phyloP scores from a whole-genome alignment of 2,797 vertebrate genomes.

The Sciurus carolinensis region DNA sequence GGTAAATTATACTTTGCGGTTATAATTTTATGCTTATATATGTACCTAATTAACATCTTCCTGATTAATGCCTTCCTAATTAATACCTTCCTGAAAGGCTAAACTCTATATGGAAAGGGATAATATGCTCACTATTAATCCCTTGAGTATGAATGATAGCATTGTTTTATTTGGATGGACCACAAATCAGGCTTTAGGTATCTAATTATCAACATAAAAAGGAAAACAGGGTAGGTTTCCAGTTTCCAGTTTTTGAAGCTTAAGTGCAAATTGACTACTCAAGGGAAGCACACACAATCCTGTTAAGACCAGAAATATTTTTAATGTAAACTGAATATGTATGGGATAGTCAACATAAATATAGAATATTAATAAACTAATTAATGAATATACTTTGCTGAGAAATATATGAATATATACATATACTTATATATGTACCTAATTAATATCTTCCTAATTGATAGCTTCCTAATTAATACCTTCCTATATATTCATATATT shows the following conservation, averaged over 20 bases:
- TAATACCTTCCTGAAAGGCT: neutral
- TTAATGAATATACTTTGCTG: neutral
- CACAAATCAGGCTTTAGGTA: neutral
- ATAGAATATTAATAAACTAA: neutral
- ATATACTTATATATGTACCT: too few relatives aligned
- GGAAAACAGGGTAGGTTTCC: neutral
- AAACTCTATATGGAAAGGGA: neutral
- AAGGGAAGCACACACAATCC: neutral
- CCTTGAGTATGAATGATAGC: neutral
- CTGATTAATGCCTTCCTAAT: too few relatives aligned
- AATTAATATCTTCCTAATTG: too few relatives aligned
- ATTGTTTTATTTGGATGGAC: neutral
- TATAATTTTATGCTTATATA: neutral
- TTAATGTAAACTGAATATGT: neutral
- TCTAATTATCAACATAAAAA: neutral
- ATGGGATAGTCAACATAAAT: neutral
- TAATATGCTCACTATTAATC: neutral
- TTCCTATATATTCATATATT: too few relatives aligned
- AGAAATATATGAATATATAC: neutral
- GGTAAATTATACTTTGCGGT: neutral
- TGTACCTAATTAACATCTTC: neutral
- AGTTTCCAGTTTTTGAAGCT: slow-evolving; percentile 3
- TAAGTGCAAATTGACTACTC: neutral
- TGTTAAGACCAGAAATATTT: neutral
- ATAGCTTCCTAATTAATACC: too few relatives aligned